Evolutionary conservation across 2,888 invertebrate genomes (phyloP).

Genomic region (Peribatodes rhomboidaria): DNA sequence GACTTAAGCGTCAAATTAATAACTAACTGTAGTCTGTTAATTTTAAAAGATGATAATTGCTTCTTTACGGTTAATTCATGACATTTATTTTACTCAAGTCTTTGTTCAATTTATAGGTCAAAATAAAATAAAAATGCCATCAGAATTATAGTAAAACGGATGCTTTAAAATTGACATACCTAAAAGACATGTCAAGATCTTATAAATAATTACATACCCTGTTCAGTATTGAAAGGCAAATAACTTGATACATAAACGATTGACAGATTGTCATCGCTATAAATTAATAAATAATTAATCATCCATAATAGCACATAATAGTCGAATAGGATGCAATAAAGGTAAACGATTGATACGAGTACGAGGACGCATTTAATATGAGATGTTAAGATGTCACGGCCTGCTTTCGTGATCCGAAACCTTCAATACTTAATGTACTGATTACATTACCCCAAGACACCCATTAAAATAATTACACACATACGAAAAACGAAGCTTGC

Average conservation of each 20-base stretch:
- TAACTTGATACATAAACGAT: constrained; percentile 11
- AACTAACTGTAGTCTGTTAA: too few species aligned
- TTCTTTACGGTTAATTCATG: too few species aligned
- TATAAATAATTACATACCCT: constrained; percentile 21
- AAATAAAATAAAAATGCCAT: too few species aligned
- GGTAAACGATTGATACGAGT: constrained; percentile 9
- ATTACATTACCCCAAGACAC: constrained; percentile 64
- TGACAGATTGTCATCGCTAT: constrained; percentile 20
- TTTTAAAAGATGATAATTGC: too few species aligned
- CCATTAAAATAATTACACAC: constrained; percentile 75
- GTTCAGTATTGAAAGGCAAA: constrained; percentile 5
- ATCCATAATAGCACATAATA: constrained; percentile 22
- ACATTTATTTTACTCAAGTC: too few species aligned
- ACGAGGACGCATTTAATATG: constrained; percentile 29
- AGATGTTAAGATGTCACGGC: constrained; percentile 35
- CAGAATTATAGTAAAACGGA: neutral
- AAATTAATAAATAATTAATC: constrained; percentile 29
- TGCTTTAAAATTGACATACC: constrained; percentile 21
- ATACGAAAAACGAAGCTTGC: constrained; percentile 61
- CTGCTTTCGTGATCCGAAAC: constrained; percentile 29
- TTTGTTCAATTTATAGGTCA: too few species aligned
- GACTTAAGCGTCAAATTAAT: too few species aligned
- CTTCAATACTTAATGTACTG: constrained; percentile 48
- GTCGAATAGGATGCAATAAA: constrained; percentile 16
- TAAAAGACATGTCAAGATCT: constrained; percentile 13